Conservation (phyloP, 2,888 invertebrate species). For the Pachydiplax longipennis region DNA sequence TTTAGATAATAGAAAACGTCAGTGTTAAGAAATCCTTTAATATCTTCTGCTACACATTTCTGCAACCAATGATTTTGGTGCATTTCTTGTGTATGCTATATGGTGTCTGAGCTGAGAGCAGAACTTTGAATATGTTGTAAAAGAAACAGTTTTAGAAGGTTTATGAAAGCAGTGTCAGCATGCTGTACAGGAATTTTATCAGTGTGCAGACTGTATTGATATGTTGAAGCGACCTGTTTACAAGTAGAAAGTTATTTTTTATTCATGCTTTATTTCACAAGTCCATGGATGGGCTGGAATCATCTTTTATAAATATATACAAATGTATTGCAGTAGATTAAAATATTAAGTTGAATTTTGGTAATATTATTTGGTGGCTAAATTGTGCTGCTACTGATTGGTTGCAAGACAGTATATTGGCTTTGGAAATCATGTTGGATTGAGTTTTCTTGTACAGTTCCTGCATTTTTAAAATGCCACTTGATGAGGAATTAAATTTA, state of each 20-base stretch:
- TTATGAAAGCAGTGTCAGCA: slow-evolving; percentile 1
- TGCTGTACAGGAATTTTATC: background rate
- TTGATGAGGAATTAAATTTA: slow-evolving; percentile 35
- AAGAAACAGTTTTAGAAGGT: slow-evolving; percentile 4
- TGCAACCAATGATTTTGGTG: background rate
- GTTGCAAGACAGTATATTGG: background rate
- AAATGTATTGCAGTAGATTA: slow-evolving; percentile 11
- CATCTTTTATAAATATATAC: slow-evolving; percentile 31
- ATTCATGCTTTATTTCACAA: slow-evolving; percentile 28
- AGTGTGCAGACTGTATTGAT: background rate
- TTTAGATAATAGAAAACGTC: background rate
- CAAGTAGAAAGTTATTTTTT: slow-evolving; percentile 16
- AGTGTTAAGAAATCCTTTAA: background rate
- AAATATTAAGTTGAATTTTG: background rate
- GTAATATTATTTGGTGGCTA: slow-evolving; percentile 14
- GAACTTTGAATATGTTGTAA: background rate
- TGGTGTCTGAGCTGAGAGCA: background rate
- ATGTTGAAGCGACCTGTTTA: slow-evolving; percentile 2
- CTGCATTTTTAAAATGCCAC: slow-evolving; percentile 35
- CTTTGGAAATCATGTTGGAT: background rate
- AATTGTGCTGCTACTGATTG: slow-evolving; percentile 6
- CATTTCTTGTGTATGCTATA: background rate
- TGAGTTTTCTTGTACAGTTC: slow-evolving; percentile 32
- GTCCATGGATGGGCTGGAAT: background rate
- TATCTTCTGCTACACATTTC: background rate